A percentile compares a stretch with the other conserved stretches of the same genome.
phyloP scores from a whole-genome alignment of 2,797 vertebrate genomes.

The Megaceryle alcyon region DNA sequence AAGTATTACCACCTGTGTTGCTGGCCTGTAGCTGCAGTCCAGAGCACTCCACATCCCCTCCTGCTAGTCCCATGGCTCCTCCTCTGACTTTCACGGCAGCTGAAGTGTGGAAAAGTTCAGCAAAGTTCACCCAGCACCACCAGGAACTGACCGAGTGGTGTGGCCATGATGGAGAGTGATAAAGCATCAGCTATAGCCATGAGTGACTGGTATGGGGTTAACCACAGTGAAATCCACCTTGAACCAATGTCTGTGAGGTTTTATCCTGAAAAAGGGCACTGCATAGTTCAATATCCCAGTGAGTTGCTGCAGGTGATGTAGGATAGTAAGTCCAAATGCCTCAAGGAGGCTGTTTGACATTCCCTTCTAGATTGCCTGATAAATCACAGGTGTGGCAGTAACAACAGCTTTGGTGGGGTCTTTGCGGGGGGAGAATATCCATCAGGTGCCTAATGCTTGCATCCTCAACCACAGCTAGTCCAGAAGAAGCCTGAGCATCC shows the following conservation, averaged over 20 bases:
- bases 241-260: background rate
- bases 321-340: background rate
- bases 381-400: background rate
- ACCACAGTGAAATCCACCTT: background rate
- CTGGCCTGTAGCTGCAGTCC: background rate
- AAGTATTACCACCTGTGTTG: background rate
- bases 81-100: background rate
- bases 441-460: background rate
- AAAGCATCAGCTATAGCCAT: background rate
- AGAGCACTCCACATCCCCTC: background rate
- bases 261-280: background rate
- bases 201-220: background rate
- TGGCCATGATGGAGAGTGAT: background rate
- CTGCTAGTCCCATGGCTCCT: background rate
- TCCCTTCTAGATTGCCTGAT: background rate
- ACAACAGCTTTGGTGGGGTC: background rate
- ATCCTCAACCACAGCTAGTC: background rate
- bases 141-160: accelerated
- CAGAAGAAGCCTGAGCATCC: background rate
- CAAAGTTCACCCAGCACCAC: background rate
- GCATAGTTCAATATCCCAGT: background rate
- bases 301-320: background rate
- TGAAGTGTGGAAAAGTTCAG: background rate
- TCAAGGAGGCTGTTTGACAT: background rate
- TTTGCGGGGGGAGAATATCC: background rate